Evolutionary conservation across 2,113 vertebrate species (phyloP).

Genomic region (Poecilia latipinna): DNA sequence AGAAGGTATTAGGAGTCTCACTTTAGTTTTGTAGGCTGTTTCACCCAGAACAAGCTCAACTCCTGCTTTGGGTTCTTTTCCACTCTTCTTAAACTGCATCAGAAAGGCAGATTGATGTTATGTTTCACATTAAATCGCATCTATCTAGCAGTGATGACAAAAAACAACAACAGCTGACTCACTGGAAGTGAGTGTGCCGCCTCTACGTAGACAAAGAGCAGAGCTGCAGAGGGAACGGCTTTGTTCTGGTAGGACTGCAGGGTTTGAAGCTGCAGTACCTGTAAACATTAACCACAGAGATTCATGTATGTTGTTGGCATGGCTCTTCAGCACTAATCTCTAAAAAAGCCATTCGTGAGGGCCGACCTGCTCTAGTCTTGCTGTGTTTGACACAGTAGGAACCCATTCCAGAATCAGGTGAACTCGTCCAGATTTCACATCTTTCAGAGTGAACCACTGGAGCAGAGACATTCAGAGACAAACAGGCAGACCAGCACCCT

Average conservation of each 20-base stretch:
- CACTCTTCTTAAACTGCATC: slow-evolving; percentile 85
- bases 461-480: slow-evolving; percentile 18
- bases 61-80: slow-evolving; percentile 85
- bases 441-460: slow-evolving; percentile 89
- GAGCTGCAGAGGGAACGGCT: slow-evolving; percentile 81
- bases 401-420: slow-evolving; percentile 88
- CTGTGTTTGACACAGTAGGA: slow-evolving; percentile 67
- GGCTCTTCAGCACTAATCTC: slow-evolving; percentile 1
- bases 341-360: neutral
- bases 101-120: neutral
- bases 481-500: neutral
- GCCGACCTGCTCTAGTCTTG: slow-evolving; percentile 86
- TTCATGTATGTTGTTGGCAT: neutral
- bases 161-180: slow-evolving; percentile 51
- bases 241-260: slow-evolving; percentile 83
- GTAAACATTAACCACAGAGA: slow-evolving; percentile 9
- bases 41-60: slow-evolving; percentile 81
- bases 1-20: slow-evolving; percentile 49
- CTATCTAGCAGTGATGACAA: neutral
- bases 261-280: slow-evolving; percentile 85
- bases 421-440: slow-evolving; percentile 87
- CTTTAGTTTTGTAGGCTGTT: slow-evolving; percentile 84
- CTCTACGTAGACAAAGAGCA: slow-evolving; percentile 86
- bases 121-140: neutral
- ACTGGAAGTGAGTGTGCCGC: slow-evolving; percentile 84